phyloP scores from a whole-genome alignment of 2,888 invertebrate species.

The Steinernema carpocapsae region DNA sequence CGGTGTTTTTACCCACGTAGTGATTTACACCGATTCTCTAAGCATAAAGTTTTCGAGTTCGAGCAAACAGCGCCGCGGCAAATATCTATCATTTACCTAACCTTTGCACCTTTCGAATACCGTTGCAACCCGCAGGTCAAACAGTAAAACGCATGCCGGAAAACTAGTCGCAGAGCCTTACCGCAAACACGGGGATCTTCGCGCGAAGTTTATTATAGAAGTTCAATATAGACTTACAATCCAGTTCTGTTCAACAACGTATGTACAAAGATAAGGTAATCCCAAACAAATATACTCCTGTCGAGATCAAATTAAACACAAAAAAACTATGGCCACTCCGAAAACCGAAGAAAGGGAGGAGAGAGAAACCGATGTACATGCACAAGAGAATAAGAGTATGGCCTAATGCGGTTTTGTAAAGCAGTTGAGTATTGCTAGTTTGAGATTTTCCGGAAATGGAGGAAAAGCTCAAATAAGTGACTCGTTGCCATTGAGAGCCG shows the following conservation, averaged over 20 bases:
- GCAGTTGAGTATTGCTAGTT: background rate
- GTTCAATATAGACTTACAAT: slow-evolving; percentile 25
- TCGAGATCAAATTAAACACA: background rate
- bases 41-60: background rate
- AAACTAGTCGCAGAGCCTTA: too few species aligned
- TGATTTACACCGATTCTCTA: background rate
- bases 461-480: slow-evolving; percentile 12
- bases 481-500: slow-evolving; percentile 9
- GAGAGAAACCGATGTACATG: background rate
- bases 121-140: background rate
- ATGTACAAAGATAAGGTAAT: slow-evolving; percentile 22
- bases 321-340: slow-evolving; percentile 3
- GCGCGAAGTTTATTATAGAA: slow-evolving; percentile 8
- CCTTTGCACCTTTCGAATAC: slow-evolving; percentile 20
- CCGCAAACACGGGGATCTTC: background rate
- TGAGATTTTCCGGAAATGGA: background rate
- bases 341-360: background rate
- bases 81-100: slow-evolving; percentile 15
- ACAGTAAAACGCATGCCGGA: too few species aligned
- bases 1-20: too few species aligned
- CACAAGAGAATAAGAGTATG: background rate
- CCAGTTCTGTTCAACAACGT: slow-evolving; percentile 1
- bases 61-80: slow-evolving; percentile 7
- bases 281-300: slow-evolving; percentile 8
- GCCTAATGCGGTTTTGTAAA: background rate